These are phyloP conservation scores for Chamaea fasciata DNA, from an alignment of 2,113 vertebrate species.

Conservation along the genomic window DNA sequence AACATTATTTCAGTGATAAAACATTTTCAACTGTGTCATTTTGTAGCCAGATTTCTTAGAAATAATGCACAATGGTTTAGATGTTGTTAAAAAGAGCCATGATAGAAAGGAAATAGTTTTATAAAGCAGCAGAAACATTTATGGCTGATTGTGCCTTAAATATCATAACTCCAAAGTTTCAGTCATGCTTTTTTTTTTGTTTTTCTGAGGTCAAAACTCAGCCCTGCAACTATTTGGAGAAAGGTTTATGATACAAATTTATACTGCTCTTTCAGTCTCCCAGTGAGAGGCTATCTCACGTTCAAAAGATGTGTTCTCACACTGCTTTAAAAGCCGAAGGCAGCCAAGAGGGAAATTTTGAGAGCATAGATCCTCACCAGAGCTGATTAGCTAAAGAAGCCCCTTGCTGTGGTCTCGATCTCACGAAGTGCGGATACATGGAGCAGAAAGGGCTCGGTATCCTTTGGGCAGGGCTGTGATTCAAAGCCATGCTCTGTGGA, in stretches of 20 bases:
- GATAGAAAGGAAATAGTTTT: neutral
- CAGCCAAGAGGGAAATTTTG: neutral
- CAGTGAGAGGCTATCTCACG: neutral
- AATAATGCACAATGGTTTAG: neutral
- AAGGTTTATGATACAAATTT: neutral
- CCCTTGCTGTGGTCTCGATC: neutral
- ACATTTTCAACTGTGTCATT: neutral
- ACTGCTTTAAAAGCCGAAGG: neutral
- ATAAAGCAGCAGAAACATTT: neutral
- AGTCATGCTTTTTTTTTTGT: neutral
- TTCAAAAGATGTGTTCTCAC: neutral
- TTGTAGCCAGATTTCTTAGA: neutral
- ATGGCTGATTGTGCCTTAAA: neutral
- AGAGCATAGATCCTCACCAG: neutral
- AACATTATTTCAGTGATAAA: constrained; percentile 27
- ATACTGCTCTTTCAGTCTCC: neutral
- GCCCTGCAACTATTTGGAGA: neutral
- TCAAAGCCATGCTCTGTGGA: neutral
- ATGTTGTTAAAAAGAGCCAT: neutral
- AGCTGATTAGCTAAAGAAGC: neutral
- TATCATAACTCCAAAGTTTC: neutral
- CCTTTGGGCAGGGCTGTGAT: neutral
- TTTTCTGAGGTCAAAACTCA: neutral
- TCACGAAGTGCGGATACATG: neutral
- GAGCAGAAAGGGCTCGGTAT: neutral